Evolutionary conservation across 2,888 invertebrate species (phyloP).

Genomic region (Gymnoscelis rufifasciata): DNA sequence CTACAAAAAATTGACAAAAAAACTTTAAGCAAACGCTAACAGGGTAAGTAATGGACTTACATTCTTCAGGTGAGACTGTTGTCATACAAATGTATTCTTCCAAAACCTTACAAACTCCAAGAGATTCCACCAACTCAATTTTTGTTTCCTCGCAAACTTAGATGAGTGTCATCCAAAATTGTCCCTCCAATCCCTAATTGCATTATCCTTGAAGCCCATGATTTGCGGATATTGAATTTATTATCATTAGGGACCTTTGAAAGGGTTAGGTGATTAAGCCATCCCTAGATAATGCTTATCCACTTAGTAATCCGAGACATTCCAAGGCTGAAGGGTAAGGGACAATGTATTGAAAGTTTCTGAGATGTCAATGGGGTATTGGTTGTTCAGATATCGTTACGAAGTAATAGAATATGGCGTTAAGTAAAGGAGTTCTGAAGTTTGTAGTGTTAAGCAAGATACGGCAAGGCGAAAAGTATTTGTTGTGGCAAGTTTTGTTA

Average conservation of each 20-base stretch:
- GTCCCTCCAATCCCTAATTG: conserved; percentile 27
- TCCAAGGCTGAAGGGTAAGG: conserved; percentile 31
- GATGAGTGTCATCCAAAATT: neutral
- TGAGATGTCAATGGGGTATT: conserved; percentile 15
- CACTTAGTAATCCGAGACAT: conserved; percentile 37
- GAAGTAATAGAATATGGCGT: conserved; percentile 4
- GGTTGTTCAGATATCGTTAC: conserved; percentile 6
- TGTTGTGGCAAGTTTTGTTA: no score
- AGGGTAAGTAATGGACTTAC: no score
- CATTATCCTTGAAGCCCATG: conserved; percentile 39
- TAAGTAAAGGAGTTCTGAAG: neutral
- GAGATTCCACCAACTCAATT: no score
- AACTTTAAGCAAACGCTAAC: no score
- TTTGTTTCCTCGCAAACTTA: no score
- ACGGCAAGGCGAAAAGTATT: no score
- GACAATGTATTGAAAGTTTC: conserved; percentile 19
- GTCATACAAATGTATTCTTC: no score
- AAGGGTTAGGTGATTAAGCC: conserved; percentile 60
- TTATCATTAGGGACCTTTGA: conserved; percentile 50
- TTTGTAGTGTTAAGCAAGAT: no score
- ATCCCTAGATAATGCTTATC: conserved; percentile 47
- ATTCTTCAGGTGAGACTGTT: no score
- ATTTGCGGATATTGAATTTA: conserved; percentile 65
- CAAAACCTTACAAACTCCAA: no score
- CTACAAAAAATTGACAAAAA: no score